These are phyloP conservation scores for Pelvicachromis taeniatus DNA, from an alignment of 2,113 vertebrate species.

Conservation along the genomic window DNA sequence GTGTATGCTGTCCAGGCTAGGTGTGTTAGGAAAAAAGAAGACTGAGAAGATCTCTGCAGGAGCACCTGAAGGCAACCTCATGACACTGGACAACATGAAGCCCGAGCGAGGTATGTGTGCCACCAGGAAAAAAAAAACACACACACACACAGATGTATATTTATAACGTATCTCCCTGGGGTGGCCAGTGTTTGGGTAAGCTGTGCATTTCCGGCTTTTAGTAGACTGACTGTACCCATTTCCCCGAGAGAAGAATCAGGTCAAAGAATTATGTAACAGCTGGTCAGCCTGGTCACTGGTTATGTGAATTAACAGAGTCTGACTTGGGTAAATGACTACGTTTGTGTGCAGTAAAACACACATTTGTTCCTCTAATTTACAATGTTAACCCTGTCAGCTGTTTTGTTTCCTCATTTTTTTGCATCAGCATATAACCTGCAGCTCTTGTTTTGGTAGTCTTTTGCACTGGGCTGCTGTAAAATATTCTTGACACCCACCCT, in stretches of 20 bases:
- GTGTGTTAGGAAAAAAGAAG: background rate
- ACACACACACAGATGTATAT: background rate
- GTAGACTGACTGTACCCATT: slow-evolving; percentile 10
- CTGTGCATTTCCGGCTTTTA: background rate
- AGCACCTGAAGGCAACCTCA: slow-evolving; percentile 49
- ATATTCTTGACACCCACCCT: slow-evolving; percentile 55
- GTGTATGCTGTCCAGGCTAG: slow-evolving; percentile 30
- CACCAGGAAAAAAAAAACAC: background rate
- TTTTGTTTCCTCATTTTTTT: background rate
- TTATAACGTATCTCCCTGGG: background rate
- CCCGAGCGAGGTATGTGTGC: slow-evolving; percentile 86
- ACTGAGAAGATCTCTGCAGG: slow-evolving; percentile 9
- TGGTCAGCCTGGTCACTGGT: slow-evolving; percentile 51
- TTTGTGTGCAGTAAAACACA: background rate
- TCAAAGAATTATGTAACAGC: slow-evolving; percentile 64
- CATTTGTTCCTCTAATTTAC: slow-evolving; percentile 9
- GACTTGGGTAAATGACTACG: slow-evolving; percentile 20
- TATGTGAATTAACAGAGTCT: slow-evolving; percentile 54
- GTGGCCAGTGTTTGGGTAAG: background rate
- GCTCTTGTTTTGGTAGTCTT: slow-evolving; percentile 39
- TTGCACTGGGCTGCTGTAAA: slow-evolving; percentile 35
- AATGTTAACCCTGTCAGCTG: slow-evolving; percentile 1
- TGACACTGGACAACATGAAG: slow-evolving; percentile 87
- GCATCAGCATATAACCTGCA: background rate
- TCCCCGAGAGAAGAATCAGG: slow-evolving; percentile 24